Percentiles rank a stretch among this genome's conserved stretches.
phyloP scores from a whole-genome alignment of 2,888 invertebrate genomes.

The Sarcophaga caerulescens region DNA sequence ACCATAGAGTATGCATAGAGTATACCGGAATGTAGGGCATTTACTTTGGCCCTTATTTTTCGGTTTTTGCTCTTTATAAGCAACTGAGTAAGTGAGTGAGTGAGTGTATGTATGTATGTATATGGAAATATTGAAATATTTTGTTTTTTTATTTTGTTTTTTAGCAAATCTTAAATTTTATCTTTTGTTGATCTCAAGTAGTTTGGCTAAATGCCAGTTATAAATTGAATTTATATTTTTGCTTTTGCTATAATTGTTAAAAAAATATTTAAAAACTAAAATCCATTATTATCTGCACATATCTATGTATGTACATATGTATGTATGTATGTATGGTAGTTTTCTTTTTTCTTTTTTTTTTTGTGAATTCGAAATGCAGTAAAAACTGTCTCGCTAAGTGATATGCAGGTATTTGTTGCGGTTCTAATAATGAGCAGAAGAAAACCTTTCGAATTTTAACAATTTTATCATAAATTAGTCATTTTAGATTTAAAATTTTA shows the following conservation, averaged over 20 bases:
- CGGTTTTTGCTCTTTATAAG: no score
- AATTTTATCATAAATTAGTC: constrained; percentile 64
- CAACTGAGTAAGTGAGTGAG: no score
- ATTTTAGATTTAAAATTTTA: constrained; percentile 48
- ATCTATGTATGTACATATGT: background rate
- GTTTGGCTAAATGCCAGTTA: constrained; percentile 63
- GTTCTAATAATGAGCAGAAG: background rate
- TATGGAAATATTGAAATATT: background rate
- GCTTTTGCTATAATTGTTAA: constrained; percentile 12
- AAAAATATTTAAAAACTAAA: background rate
- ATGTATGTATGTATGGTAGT: constrained; percentile 8
- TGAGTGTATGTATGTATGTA: no score
- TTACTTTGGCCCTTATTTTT: background rate
- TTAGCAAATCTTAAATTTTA: constrained; percentile 21
- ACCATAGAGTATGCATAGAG: no score
- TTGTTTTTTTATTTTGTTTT: constrained; percentile 35
- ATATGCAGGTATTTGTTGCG: no score
- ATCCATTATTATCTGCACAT: background rate
- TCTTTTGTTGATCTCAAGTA: constrained; percentile 67
- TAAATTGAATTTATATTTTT: constrained; percentile 55
- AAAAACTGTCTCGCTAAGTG: constrained; percentile 20
- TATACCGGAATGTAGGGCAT: background rate
- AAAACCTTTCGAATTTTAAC: constrained; percentile 1
- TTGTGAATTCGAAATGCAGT: constrained; percentile 23
- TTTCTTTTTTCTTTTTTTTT: no score